Base-by-base conservation (phyloP, 2,888 invertebrate species). In the Panopea generosa region DNA sequence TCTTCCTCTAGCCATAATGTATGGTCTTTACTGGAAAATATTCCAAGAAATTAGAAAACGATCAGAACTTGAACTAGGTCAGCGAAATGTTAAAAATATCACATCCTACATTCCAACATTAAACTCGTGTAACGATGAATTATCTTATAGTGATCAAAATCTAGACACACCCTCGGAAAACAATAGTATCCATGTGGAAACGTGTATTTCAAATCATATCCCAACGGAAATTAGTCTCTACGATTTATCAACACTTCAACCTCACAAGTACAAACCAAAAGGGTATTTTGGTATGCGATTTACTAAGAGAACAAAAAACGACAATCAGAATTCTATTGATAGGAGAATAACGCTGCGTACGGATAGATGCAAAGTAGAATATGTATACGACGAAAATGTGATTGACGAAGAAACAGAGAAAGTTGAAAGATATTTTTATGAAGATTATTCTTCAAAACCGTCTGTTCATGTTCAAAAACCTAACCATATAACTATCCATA, bases 1-100 rank as follows among this genome's bases (percentile, higher is more conserved):
- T 85, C 89, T 94, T n/a, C 94, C 94, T 0, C 89, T 94, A 20
- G 86, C 92, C 6, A 86, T 93, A n/a, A 94, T 94, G 94, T 93
- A 93, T 68, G 86, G 84, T 49, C 85, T 94, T 9, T 94, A 94
- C 83, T 92, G 89, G 27, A 91, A 92, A 79, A 94, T 94, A 59
- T 94, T 93, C 84, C 88, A 91, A 74, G 93, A 93, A 78, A 94
- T 94, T 27, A 89, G 93, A 52, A 92, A 93, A 70, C 85, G 94
- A 2, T 93, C 93, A 0, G 89, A 90, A 74, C 85, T 92, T 62
- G 91, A 92, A 74, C 73, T 91, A 22, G 92, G 92, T 2, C 91
- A 91, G 73, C 74, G 89, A 47, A 89, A 79, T 38, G 82, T 82
- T 6, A 87, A 66, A 61, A 47, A 61, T 61, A 45, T 27, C 22